Evolutionary conservation across 2,113 vertebrate genomes (phyloP).

Genomic region (Rhabdornis inornatus): DNA sequence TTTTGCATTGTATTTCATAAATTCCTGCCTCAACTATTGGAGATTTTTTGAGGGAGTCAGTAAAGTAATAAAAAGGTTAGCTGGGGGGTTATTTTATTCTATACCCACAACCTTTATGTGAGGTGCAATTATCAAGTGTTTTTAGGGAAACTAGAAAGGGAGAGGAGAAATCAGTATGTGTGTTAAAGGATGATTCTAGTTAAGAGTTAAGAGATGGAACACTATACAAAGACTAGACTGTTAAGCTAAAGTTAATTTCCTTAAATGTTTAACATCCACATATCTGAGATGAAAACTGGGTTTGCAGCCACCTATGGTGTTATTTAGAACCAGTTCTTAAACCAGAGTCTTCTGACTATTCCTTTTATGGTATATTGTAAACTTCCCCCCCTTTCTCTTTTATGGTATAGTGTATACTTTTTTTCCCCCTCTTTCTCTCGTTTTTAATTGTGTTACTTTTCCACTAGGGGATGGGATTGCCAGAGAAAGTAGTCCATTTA

Average conservation of each 20-base stretch:
- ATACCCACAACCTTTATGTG: background rate
- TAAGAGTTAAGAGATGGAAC: background rate
- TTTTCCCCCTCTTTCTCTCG: background rate
- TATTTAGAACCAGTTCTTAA: background rate
- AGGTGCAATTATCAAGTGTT: background rate
- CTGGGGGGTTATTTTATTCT: background rate
- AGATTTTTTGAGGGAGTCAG: background rate
- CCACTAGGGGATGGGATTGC: constrained; percentile 83
- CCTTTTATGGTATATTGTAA: background rate
- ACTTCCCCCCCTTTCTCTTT: background rate
- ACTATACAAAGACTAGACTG: background rate
- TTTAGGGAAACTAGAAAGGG: background rate
- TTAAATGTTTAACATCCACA: background rate
- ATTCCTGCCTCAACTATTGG: background rate
- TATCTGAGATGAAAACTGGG: background rate
- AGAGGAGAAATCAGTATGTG: background rate
- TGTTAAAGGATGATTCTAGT: background rate
- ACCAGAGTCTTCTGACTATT: background rate
- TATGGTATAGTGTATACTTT: background rate
- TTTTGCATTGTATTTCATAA: background rate
- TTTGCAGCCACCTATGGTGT: background rate
- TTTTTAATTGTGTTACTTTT: constrained; percentile 14
- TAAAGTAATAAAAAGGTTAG: background rate
- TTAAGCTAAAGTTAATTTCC: background rate
- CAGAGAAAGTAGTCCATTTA: constrained; percentile 88